phyloP scores from a whole-genome alignment of 2,888 invertebrate genomes.

The Parascotia fuliginaria region DNA sequence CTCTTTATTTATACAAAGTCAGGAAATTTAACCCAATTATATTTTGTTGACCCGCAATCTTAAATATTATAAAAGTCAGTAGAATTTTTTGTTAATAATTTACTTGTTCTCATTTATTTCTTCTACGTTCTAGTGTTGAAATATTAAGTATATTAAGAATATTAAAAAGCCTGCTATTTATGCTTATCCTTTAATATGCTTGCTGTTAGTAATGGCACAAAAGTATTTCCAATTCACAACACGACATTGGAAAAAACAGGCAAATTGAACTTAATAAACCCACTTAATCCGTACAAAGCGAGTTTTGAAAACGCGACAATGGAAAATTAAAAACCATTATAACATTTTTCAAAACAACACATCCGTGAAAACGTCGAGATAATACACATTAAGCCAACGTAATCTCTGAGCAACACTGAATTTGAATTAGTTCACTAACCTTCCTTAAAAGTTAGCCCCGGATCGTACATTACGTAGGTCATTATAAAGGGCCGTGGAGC shows the following conservation, averaged over 20 bases:
- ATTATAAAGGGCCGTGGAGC: constrained; percentile 60
- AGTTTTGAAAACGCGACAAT: constrained; percentile 26
- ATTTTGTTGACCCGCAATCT: constrained; percentile 3
- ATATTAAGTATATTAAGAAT: background rate
- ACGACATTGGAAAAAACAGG: constrained; percentile 10
- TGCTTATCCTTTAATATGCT: too few species aligned
- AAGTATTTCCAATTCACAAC: constrained; percentile 1
- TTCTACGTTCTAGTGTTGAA: background rate
- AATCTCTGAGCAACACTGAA: constrained; percentile 48
- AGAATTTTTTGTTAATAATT: background rate
- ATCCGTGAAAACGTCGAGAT: constrained; percentile 26
- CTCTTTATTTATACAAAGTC: constrained; percentile 2
- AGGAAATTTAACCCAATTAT: constrained; percentile 3
- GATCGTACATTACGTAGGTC: constrained; percentile 59
- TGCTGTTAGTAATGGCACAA: too few species aligned
- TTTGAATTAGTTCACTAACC: constrained; percentile 54
- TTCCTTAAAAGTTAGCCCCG: constrained; percentile 48
- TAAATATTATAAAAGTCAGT: background rate
- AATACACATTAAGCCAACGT: constrained; percentile 38
- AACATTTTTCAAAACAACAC: constrained; percentile 38
- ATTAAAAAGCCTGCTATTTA: too few species aligned
- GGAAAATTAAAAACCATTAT: constrained; percentile 39
- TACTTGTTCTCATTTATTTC: background rate
- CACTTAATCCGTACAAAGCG: constrained; percentile 25
- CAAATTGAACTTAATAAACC: constrained; percentile 29